These are phyloP conservation scores for Argyresthia albistria DNA, from an alignment of 2,888 invertebrate genomes.

Conservation along the genomic window DNA sequence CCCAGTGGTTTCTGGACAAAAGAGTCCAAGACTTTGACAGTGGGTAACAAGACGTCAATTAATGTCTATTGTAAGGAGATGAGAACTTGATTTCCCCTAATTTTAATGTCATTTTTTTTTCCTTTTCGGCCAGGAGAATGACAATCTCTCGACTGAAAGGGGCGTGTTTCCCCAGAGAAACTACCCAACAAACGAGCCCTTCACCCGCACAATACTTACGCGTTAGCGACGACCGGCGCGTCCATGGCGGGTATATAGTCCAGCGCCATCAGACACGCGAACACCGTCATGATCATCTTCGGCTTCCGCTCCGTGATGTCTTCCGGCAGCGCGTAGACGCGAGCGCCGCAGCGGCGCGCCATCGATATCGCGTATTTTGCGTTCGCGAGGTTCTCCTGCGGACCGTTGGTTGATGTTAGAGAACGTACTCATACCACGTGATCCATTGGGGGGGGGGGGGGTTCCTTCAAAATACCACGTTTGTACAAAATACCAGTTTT, in stretches of 20 bases:
- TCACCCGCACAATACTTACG: not conserved
- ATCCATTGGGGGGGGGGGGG: too few species aligned
- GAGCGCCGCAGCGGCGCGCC: conserved; percentile 97
- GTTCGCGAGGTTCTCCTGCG: conserved; percentile 93
- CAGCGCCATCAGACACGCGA: conserved; percentile 98
- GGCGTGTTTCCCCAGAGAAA: not conserved
- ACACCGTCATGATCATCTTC: conserved; percentile 99
- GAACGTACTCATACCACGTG: too few species aligned
- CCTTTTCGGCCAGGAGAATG: too few species aligned
- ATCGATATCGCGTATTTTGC: conserved; percentile 99
- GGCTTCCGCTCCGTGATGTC: conserved; percentile 98
- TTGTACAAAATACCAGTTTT: too few species aligned
- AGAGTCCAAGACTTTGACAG: too few species aligned
- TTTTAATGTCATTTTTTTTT: too few species aligned
- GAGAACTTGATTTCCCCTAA: too few species aligned
- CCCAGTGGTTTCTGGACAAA: too few species aligned
- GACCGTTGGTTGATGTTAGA: conserved; percentile 16
- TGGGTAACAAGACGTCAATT: too few species aligned
- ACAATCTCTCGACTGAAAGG: too few species aligned
- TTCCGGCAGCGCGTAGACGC: conserved; percentile 98
- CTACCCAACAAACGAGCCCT: not conserved
- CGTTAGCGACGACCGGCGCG: conserved; percentile 34
- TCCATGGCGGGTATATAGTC: conserved; percentile 95
- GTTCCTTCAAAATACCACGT: too few species aligned
- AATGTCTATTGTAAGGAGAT: too few species aligned